A percentile compares a stretch with the other conserved stretches of the same genome.
phyloP scores from a whole-genome alignment of 2,113 vertebrate genomes.

The Fulica atra region DNA sequence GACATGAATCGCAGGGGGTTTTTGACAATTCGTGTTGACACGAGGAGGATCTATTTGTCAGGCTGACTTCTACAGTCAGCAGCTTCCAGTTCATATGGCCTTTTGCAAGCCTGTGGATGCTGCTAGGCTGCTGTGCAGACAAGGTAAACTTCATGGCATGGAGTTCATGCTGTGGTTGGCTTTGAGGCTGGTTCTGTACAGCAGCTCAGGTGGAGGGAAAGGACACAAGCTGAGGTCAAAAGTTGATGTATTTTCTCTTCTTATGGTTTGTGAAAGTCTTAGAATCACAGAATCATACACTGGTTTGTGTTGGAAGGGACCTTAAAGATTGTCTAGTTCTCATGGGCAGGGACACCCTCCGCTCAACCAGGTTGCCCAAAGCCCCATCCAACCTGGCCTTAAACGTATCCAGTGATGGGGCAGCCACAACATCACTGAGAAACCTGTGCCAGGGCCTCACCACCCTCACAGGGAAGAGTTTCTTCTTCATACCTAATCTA shows the following conservation, averaged over 20 bases:
- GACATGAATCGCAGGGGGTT: neutral
- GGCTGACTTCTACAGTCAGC: neutral
- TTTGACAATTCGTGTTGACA: neutral
- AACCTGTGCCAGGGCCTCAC: too few species aligned
- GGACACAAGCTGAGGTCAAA: neutral
- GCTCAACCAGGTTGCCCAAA: too few species aligned
- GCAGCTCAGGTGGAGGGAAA: neutral
- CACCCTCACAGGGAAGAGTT: too few species aligned
- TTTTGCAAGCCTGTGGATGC: neutral
- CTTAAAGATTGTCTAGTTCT: too few species aligned
- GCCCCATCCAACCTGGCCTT: too few species aligned
- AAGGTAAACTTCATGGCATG: neutral
- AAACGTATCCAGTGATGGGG: too few species aligned
- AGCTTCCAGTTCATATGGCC: neutral
- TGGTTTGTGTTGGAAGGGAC: too few species aligned
- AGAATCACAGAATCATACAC: too few species aligned
- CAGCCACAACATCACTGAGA: too few species aligned
- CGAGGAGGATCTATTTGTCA: neutral
- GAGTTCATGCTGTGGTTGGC: neutral
- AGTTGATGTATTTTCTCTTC: neutral
- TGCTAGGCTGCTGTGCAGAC: neutral
- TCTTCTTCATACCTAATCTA: too few species aligned
- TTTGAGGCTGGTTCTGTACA: neutral
- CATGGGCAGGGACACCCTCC: too few species aligned
- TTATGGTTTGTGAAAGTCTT: neutral